Percentiles rank a stretch among this genome's conserved stretches.
Evolutionary conservation across 2,888 invertebrate genomes (phyloP).

Genomic region (Patella depressa): DNA sequence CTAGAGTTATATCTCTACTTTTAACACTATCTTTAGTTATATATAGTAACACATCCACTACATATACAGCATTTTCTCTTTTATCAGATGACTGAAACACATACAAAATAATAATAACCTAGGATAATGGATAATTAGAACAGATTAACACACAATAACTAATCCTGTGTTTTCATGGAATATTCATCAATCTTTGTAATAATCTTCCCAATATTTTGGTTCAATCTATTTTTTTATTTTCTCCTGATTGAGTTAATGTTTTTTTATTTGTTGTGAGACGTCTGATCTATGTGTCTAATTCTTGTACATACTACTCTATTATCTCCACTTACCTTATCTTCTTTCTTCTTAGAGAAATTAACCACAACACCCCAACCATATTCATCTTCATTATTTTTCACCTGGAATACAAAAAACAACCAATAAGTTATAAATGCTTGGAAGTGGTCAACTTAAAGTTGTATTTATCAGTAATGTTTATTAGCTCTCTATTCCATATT

Average conservation of each 20-base stretch:
- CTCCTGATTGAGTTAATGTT: too few relatives aligned
- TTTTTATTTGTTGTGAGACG: too few relatives aligned
- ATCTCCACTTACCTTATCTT: slow-evolving; percentile 69
- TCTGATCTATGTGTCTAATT: too few relatives aligned
- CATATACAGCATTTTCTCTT: slow-evolving; percentile 76
- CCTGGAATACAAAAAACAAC: slow-evolving; percentile 72
- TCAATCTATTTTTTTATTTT: too few relatives aligned
- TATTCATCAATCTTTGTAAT: neutral
- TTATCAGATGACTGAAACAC: slow-evolving; percentile 74
- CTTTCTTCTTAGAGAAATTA: slow-evolving; percentile 85
- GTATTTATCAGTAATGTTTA: too few relatives aligned
- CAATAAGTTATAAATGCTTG: neutral
- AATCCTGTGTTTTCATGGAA: neutral
- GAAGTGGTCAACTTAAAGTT: too few relatives aligned
- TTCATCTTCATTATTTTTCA: slow-evolving; percentile 84
- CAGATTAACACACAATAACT: too few relatives aligned
- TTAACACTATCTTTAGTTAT: slow-evolving; percentile 79
- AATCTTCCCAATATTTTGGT: neutral
- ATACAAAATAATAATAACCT: neutral
- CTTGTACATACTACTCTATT: too few relatives aligned
- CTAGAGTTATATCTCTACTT: slow-evolving; percentile 52
- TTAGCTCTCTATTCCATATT: too few relatives aligned
- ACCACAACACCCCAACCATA: slow-evolving; percentile 98
- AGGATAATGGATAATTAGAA: neutral
- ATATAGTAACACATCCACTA: slow-evolving; percentile 87